Evolutionary conservation across 2,797 vertebrate genomes (phyloP).

Genomic region (Poeciliopsis presidionis): DNA sequence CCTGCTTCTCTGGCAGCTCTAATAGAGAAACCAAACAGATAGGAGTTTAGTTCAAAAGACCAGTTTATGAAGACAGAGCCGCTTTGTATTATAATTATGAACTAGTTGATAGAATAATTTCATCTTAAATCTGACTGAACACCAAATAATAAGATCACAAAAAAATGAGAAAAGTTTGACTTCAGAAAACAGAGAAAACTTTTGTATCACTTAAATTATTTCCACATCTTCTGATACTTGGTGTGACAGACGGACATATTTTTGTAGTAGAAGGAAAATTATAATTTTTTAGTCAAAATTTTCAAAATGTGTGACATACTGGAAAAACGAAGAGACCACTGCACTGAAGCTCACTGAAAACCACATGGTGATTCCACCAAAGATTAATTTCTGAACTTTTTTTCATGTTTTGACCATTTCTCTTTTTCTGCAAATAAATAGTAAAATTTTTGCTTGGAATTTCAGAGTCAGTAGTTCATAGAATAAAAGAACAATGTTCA

Average conservation of each 20-base stretch:
- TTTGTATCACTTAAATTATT: background rate
- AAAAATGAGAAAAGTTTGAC: background rate
- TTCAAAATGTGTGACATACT: background rate
- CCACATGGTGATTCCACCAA: too few relatives aligned
- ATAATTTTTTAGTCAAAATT: background rate
- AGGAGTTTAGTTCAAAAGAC: background rate
- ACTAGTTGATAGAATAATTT: background rate
- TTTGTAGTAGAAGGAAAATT: background rate
- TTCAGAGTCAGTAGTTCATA: too few relatives aligned
- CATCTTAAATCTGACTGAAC: background rate
- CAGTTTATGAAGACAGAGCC: background rate
- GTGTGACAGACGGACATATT: background rate
- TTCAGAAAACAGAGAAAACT: background rate
- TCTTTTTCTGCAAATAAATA: too few relatives aligned
- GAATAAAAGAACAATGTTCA: too few relatives aligned
- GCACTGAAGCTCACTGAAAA: too few relatives aligned
- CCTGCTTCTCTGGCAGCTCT: conserved; percentile 95
- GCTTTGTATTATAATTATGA: background rate
- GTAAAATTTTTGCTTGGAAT: too few relatives aligned
- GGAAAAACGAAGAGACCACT: too few relatives aligned
- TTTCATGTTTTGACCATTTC: too few relatives aligned
- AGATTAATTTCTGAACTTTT: too few relatives aligned
- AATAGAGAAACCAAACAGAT: conserved; percentile 21
- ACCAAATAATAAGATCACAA: background rate
- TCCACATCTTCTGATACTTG: background rate